phyloP scores from a whole-genome alignment of 2,113 vertebrate species.

The Haliaeetus leucogaster region DNA sequence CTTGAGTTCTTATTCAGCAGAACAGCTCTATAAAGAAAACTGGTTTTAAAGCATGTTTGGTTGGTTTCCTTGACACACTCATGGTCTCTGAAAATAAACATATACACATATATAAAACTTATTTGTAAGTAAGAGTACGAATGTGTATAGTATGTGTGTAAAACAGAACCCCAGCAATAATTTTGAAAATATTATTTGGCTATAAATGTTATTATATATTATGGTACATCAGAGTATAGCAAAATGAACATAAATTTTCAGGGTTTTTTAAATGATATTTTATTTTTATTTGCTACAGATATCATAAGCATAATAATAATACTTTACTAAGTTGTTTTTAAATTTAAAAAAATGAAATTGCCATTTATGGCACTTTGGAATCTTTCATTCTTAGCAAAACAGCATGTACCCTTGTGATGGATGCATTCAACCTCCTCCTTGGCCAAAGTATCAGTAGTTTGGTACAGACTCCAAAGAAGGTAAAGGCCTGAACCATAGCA shows the following conservation, averaged over 20 bases:
- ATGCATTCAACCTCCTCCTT: too few relatives aligned
- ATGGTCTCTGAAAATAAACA: not conserved
- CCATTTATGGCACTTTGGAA: not conserved
- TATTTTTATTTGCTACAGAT: not conserved
- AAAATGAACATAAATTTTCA: not conserved
- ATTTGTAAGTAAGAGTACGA: not conserved
- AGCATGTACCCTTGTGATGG: not conserved
- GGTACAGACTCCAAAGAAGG: too few relatives aligned
- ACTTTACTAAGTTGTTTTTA: not conserved
- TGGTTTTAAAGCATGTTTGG: not conserved
- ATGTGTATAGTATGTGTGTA: not conserved
- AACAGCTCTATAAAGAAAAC: conserved; percentile 63
- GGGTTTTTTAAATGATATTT: not conserved
- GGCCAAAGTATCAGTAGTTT: too few relatives aligned
- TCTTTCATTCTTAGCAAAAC: not conserved
- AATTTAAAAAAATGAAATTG: not conserved
- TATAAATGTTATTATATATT: not conserved
- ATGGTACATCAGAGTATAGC: not conserved
- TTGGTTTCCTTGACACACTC: not conserved
- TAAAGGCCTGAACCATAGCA: too few relatives aligned
- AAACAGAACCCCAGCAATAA: not conserved
- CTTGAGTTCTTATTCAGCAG: not conserved
- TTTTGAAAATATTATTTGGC: not conserved
- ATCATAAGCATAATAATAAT: not conserved
- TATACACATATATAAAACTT: not conserved